Conservation (phyloP, 2,888 invertebrate species). For the Nysson spinosus region DNA sequence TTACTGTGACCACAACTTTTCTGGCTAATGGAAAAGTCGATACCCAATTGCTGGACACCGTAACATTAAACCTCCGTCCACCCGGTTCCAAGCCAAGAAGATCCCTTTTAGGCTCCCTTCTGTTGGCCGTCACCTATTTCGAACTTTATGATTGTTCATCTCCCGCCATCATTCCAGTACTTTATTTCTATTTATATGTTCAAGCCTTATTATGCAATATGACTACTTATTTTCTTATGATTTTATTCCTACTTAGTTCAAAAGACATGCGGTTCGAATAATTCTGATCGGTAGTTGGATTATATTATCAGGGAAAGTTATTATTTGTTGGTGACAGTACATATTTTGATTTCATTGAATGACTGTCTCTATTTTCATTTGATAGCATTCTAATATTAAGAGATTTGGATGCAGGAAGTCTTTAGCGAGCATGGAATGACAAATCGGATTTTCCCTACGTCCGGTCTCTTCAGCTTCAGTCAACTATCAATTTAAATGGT, state of each 20-base stretch:
- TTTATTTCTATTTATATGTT: constrained; percentile 15
- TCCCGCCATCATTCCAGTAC: background rate
- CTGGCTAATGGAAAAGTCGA: constrained; percentile 75
- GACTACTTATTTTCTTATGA: no score
- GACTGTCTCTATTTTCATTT: no score
- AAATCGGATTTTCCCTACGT: constrained; percentile 15
- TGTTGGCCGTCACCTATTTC: constrained; percentile 20
- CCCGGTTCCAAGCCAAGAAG: constrained; percentile 37
- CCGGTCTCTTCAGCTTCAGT: constrained; percentile 9
- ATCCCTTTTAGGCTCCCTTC: constrained; percentile 35
- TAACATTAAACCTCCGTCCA: constrained; percentile 55
- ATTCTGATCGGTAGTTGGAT: no score
- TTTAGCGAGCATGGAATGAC: background rate
- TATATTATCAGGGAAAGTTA: no score
- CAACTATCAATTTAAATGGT: constrained; percentile 20
- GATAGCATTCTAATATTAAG: background rate
- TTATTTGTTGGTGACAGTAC: no score
- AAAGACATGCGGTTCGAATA: no score
- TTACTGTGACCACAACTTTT: constrained; percentile 73
- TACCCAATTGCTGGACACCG: constrained; percentile 70
- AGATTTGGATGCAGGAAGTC: background rate
- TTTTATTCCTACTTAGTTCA: no score
- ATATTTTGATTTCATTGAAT: no score
- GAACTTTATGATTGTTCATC: constrained; percentile 41
- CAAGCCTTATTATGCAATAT: no score